Evolutionary conservation across 2,888 invertebrate genomes (phyloP).

Genomic region (Pristionchus exspectatus): DNA sequence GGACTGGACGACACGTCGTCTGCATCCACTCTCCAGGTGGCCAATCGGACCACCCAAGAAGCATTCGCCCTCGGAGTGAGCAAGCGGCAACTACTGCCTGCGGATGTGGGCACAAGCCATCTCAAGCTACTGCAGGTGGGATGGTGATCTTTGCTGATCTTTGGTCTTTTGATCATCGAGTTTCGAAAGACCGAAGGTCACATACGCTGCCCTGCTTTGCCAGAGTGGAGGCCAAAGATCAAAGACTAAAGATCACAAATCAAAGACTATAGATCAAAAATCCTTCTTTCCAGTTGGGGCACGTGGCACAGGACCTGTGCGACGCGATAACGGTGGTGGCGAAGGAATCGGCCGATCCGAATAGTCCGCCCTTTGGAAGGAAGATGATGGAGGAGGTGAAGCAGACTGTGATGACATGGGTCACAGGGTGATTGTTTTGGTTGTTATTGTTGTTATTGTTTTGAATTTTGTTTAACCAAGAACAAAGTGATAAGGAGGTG

Average conservation of each 20-base stretch:
- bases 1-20: neutral
- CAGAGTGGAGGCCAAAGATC: neutral
- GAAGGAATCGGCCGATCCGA: neutral
- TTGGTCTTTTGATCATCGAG: too few relatives aligned
- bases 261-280: too few relatives aligned
- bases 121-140: constrained; percentile 48
- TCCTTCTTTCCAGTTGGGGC: neutral
- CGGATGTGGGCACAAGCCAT: neutral
- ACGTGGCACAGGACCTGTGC: constrained; percentile 9
- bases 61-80: neutral
- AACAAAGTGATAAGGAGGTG: too few relatives aligned
- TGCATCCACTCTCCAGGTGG: neutral
- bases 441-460: too few relatives aligned
- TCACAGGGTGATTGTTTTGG: neutral
- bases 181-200: too few relatives aligned
- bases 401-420: neutral
- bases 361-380: neutral
- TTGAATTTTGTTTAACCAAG: too few relatives aligned
- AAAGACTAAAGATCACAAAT: neutral
- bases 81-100: constrained; percentile 22
- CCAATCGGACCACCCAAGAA: neutral
- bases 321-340: neutral
- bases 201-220: too few relatives aligned
- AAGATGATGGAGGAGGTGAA: neutral
- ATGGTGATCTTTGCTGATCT: too few relatives aligned